Conservation (phyloP, 2,797 vertebrate genomes). For the Muscicapa striata region DNA sequence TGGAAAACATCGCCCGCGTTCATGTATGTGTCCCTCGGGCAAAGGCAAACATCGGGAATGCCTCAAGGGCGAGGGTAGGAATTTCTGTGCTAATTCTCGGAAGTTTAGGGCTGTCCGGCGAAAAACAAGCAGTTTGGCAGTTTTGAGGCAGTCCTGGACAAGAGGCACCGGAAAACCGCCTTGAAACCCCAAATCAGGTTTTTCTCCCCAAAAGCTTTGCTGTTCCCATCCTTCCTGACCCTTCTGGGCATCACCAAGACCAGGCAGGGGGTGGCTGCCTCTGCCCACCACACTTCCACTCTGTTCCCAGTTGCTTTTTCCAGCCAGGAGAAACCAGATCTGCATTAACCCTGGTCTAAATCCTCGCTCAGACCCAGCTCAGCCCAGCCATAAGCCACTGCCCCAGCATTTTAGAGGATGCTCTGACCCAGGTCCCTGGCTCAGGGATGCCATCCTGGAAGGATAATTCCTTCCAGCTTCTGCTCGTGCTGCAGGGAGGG, state of each 20-base stretch:
- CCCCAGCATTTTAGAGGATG: neutral
- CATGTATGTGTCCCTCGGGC: neutral
- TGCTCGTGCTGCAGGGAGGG: neutral
- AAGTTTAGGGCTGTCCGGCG: neutral
- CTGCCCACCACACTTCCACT: neutral
- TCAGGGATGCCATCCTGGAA: neutral
- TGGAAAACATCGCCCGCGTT: neutral
- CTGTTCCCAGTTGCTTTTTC: neutral
- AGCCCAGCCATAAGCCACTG: neutral
- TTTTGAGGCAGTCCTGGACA: neutral
- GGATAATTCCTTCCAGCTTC: conserved; percentile 16
- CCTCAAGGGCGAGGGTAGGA: neutral
- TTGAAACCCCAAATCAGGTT: neutral
- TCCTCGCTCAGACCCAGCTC: neutral
- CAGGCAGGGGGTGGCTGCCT: neutral
- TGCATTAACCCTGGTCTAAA: neutral
- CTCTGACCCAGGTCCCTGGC: neutral
- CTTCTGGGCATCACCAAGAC: accelerated
- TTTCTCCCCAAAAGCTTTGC: neutral
- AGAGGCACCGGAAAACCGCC: accelerated
- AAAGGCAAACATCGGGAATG: neutral
- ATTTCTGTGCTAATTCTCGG: neutral
- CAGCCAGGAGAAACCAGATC: neutral
- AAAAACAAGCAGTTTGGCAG: neutral
- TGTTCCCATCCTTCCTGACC: neutral